Percentiles rank a stretch among this genome's conserved stretches.
These are phyloP conservation scores for Phlogophora meticulosa DNA, from an alignment of 2,888 invertebrate genomes.

Conservation along the genomic window DNA sequence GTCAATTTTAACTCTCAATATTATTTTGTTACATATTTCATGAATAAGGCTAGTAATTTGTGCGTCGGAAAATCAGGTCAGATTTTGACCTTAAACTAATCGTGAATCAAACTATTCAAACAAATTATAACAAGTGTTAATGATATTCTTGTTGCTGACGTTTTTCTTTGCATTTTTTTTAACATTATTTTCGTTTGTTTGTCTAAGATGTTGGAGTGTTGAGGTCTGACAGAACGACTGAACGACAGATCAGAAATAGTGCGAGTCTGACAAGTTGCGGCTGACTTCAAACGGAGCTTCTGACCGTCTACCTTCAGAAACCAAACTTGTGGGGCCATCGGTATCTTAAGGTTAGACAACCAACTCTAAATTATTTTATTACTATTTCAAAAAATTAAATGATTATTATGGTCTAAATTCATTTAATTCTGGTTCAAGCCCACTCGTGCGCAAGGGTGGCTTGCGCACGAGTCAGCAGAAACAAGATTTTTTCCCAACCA, in stretches of 20 bases:
- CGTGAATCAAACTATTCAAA: too few species aligned
- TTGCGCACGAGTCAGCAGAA: too few species aligned
- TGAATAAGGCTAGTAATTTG: too few species aligned
- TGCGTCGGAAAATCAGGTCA: too few species aligned
- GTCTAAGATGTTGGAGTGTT: conserved; percentile 60
- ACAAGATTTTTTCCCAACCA: too few species aligned
- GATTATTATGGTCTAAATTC: not conserved
- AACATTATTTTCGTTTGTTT: conserved; percentile 38
- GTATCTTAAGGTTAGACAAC: conserved; percentile 56
- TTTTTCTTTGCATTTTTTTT: conserved; percentile 6
- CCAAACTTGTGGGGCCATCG: conserved; percentile 60
- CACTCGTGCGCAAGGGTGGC: too few species aligned
- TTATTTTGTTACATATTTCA: too few species aligned
- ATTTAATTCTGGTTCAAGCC: not conserved
- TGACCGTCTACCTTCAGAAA: conserved; percentile 49
- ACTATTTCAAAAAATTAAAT: too few species aligned
- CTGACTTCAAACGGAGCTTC: conserved; percentile 48
- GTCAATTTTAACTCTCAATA: too few species aligned
- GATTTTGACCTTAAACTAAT: too few species aligned
- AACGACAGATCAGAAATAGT: conserved; percentile 29
- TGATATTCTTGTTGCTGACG: too few species aligned
- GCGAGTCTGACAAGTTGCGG: conserved; percentile 38
- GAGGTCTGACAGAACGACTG: conserved; percentile 43
- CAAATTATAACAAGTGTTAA: too few species aligned
- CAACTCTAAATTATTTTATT: conserved; percentile 17